phyloP scores from a whole-genome alignment of 2,797 vertebrate species.

The Crypturellus tataupa region DNA sequence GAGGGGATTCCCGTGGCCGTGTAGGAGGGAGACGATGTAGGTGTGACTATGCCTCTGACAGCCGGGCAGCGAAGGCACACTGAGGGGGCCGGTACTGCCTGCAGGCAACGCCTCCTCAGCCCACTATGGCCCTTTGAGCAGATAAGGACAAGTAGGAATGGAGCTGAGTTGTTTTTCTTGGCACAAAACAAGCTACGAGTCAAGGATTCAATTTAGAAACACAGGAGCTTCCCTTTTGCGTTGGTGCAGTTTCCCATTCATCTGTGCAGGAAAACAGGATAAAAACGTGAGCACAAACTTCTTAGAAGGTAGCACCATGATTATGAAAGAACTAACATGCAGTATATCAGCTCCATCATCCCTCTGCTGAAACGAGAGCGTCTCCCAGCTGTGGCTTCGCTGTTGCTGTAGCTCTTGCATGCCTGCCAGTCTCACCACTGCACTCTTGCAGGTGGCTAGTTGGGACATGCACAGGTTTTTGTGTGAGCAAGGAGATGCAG shows the following conservation, averaged over 20 bases:
- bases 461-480: not conserved
- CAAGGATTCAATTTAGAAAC: not conserved
- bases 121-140: not conserved
- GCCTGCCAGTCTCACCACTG: not conserved
- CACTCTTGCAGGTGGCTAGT: not conserved
- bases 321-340: not conserved
- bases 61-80: not conserved
- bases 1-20: not conserved
- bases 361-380: not conserved
- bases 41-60: not conserved
- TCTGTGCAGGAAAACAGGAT: not conserved
- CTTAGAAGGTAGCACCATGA: not conserved
- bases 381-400: not conserved
- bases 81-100: not conserved
- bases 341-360: not conserved
- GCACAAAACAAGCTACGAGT: not conserved
- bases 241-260: not conserved
- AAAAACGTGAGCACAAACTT: not conserved
- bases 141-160: not conserved
- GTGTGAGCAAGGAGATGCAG: not conserved
- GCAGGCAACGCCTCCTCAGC: accelerated
- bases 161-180: not conserved
- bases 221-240: not conserved
- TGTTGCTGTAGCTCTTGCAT: accelerated
- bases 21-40: accelerated